Conservation (phyloP, 53 echinoderm and acorn worm species). For the Glandiceps talaboti region DNA sequence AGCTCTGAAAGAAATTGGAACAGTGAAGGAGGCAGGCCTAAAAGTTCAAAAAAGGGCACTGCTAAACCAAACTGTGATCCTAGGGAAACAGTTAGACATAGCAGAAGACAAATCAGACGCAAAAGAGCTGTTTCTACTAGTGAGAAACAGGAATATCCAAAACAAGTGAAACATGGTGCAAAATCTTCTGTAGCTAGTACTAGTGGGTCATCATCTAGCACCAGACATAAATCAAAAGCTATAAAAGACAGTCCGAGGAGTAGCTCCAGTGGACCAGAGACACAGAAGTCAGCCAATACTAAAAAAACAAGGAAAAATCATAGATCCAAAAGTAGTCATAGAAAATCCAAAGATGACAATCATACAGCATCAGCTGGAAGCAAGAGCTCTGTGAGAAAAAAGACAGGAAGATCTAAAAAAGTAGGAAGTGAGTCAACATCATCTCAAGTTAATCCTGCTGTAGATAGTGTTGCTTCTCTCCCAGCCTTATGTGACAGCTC, state of each 20-base stretch:
- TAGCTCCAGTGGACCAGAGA: background rate
- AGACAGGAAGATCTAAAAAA: background rate
- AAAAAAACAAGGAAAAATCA: background rate
- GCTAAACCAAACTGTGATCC: background rate
- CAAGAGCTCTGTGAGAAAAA: background rate
- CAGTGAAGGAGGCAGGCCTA: constrained; percentile 39
- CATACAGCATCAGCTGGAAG: background rate
- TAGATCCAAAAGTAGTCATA: background rate
- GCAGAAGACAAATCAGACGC: background rate
- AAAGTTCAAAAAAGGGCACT: constrained; percentile 9
- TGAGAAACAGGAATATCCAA: background rate
- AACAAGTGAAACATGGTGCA: background rate
- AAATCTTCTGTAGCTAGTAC: background rate
- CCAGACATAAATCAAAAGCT: background rate
- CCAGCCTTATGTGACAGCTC: background rate
- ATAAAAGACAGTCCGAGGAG: background rate
- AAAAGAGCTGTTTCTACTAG: background rate
- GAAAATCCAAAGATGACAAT: background rate
- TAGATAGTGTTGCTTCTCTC: background rate
- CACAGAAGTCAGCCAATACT: background rate
- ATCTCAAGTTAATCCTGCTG: background rate
- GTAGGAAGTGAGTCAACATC: background rate
- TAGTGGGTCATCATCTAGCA: background rate
- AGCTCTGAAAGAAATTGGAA: constrained; percentile 23
- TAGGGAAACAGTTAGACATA: background rate